These are phyloP conservation scores for Ispidina lecontei DNA, from an alignment of 2,797 vertebrate genomes.

Conservation along the genomic window DNA sequence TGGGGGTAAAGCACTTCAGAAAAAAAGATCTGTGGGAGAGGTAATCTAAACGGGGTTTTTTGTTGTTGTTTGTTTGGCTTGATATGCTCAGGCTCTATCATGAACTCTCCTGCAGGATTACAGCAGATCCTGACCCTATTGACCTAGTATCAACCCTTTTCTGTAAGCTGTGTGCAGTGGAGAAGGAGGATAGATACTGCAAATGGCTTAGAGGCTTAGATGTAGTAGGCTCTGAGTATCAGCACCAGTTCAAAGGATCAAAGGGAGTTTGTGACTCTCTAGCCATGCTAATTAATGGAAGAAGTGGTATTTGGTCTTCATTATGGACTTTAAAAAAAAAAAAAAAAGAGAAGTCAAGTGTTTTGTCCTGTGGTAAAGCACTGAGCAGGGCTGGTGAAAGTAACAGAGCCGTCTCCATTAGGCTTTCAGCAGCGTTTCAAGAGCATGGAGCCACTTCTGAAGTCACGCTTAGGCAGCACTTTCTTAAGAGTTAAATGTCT, in stretches of 20 bases:
- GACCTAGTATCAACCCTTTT: slow-evolving; percentile 47
- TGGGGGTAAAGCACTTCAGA: not conserved
- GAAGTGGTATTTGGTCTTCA: slow-evolving; percentile 61
- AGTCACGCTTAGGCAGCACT: slow-evolving; percentile 16
- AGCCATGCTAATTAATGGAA: slow-evolving; percentile 48
- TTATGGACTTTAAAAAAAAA: slow-evolving; percentile 24
- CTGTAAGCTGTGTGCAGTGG: not conserved
- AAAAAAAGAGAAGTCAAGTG: slow-evolving; percentile 40
- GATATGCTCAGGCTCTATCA: not conserved
- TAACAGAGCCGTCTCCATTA: not conserved
- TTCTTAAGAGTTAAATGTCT: slow-evolving; percentile 44
- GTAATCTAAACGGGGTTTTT: not conserved
- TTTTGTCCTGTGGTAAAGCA: slow-evolving; percentile 29
- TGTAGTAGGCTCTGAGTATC: slow-evolving; percentile 42
- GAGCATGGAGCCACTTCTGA: slow-evolving; percentile 44
- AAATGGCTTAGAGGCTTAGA: slow-evolving; percentile 54
- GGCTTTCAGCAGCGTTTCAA: slow-evolving; percentile 48
- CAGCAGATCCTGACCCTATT: slow-evolving; percentile 43
- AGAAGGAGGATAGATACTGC: not conserved
- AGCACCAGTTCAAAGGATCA: slow-evolving; percentile 65
- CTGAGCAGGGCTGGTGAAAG: slow-evolving; percentile 11
- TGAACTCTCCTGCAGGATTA: slow-evolving; percentile 55
- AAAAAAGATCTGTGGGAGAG: not conserved
- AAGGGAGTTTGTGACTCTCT: slow-evolving; percentile 52
- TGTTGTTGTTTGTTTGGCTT: not conserved